Evolutionary conservation across 2,888 invertebrate species (phyloP).

Genomic region (Papilio gigon): DNA sequence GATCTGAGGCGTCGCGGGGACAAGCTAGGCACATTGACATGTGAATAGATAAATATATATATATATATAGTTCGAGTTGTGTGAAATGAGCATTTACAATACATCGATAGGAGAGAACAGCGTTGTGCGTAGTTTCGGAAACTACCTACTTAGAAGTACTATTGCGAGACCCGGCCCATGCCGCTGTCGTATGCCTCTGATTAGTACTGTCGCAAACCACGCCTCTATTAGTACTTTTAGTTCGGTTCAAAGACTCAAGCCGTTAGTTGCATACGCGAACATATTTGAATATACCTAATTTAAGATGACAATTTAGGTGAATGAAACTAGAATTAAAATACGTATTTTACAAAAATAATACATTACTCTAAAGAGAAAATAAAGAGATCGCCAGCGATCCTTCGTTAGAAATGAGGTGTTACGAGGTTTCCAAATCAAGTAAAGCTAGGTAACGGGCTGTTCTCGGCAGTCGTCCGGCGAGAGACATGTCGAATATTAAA

Average conservation of each 20-base stretch:
- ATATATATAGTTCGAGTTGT: slow-evolving; percentile 39
- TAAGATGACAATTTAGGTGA: slow-evolving; percentile 64
- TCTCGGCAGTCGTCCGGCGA: slow-evolving; percentile 61
- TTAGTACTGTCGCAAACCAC: slow-evolving; percentile 68
- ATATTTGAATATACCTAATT: slow-evolving; percentile 52
- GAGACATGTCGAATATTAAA: slow-evolving; percentile 75
- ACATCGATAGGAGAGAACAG: slow-evolving; percentile 52
- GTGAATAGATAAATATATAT: slow-evolving; percentile 4
- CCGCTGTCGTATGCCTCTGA: slow-evolving; percentile 53
- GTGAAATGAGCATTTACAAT: slow-evolving; percentile 52
- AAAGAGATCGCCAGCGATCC: slow-evolving; percentile 80
- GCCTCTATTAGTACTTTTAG: slow-evolving; percentile 76
- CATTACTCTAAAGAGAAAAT: slow-evolving; percentile 77
- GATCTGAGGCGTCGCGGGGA: slow-evolving; percentile 41
- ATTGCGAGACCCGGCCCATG: slow-evolving; percentile 79
- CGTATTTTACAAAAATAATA: slow-evolving; percentile 69
- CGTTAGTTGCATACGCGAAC: slow-evolving; percentile 76
- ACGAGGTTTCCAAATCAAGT: slow-evolving; percentile 71
- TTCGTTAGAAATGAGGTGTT: slow-evolving; percentile 76
- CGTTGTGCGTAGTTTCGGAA: slow-evolving; percentile 68
- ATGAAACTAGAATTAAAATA: slow-evolving; percentile 66
- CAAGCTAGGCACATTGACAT: slow-evolving; percentile 32
- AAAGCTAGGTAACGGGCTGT: slow-evolving; percentile 71
- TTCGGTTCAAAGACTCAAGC: slow-evolving; percentile 74
- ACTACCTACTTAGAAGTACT: slow-evolving; percentile 62